A percentile compares a stretch with the other conserved stretches of the same genome.
phyloP scores from a whole-genome alignment of 92 coral and sea anemone species.

The Anthopleura xanthogrammica region DNA sequence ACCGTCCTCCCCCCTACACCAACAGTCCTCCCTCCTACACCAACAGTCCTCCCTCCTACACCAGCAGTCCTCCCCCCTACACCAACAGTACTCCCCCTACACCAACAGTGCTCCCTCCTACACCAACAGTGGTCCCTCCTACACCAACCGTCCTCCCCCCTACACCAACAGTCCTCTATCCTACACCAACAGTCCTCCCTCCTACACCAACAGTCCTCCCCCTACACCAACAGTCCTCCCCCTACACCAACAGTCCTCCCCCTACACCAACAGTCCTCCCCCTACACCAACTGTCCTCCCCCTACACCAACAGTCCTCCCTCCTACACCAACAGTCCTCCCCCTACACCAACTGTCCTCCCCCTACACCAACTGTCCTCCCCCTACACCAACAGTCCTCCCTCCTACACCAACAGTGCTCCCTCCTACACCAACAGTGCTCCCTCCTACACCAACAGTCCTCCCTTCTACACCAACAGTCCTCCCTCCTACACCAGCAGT shows the following conservation, averaged over 20 bases:
- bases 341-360: too few species aligned
- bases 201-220: neutral
- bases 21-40: neutral
- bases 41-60: neutral
- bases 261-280: too few species aligned
- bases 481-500: neutral
- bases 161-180: neutral
- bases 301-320: neutral
- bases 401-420: neutral
- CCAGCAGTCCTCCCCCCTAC: neutral
- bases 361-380: conserved; percentile 2
- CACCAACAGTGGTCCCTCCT: neutral
- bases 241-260: too few species aligned
- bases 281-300: too few species aligned
- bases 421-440: neutral
- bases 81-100: neutral
- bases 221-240: too few species aligned
- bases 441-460: neutral
- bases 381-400: neutral
- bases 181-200: neutral
- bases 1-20: neutral
- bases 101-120: neutral
- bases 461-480: neutral
- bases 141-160: neutral
- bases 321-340: too few species aligned